A percentile compares a stretch with the other conserved stretches of the same genome.
Conservation (phyloP, 2,888 invertebrate species). For the Dusona sp. region DNA sequence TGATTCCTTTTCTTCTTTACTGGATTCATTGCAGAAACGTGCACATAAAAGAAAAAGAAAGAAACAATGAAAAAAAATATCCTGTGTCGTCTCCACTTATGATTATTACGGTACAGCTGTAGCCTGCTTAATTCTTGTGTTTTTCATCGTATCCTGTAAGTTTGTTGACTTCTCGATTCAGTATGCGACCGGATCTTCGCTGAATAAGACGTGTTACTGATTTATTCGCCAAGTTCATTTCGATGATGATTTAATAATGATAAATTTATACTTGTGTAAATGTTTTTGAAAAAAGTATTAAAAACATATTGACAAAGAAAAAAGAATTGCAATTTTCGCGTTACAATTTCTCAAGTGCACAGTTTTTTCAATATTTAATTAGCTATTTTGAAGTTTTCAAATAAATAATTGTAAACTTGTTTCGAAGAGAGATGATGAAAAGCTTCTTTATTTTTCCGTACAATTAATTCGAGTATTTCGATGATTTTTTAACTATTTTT, state of each 20-base stretch:
- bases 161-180: slow-evolving; percentile 39
- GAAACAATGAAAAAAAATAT: slow-evolving; percentile 14
- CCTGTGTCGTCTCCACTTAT: slow-evolving; percentile 44
- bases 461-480: background rate
- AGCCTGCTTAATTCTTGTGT: slow-evolving; percentile 19
- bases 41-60: slow-evolving; percentile 24
- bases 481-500: no score
- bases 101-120: slow-evolving; percentile 36
- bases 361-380: background rate
- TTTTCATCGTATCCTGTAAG: slow-evolving; percentile 41
- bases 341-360: background rate
- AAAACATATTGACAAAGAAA: slow-evolving; percentile 30
- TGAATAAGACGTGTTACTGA: slow-evolving; percentile 33
- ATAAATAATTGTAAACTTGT: background rate
- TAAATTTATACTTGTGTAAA: slow-evolving; percentile 65
- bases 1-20: slow-evolving; percentile 62
- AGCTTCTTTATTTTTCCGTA: background rate
- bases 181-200: slow-evolving; percentile 37
- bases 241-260: slow-evolving; percentile 50
- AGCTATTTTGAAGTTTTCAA: background rate
- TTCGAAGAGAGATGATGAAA: no score
- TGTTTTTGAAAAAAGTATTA: slow-evolving; percentile 51
- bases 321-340: background rate
- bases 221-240: slow-evolving; percentile 46
- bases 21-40: background rate